Base-by-base conservation (phyloP, 2,113 vertebrate genomes). In the Lucifuga dentata region DNA sequence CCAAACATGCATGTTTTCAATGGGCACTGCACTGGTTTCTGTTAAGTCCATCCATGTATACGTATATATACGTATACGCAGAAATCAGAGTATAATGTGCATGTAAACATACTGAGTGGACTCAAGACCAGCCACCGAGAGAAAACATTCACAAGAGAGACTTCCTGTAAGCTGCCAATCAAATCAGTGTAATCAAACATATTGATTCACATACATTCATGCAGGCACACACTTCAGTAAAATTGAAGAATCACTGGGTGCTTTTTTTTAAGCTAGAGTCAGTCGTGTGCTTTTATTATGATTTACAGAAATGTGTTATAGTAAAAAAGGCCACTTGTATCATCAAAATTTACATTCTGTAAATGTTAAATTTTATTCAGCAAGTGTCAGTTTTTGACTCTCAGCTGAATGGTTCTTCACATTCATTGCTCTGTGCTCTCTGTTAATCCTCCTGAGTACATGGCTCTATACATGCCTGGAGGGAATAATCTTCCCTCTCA, bases 401-500 rank as follows among this genome's bases (percentile, higher is more conserved):
- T 64, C 20, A 58, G 65, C 55, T 51, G 75, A 78, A 81, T 68
- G 62, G 70, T 69, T 50, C 58, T 75, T 72, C 73, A 71, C 61
- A 71, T 65, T 76, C 40, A 44, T 65, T 55, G 65, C 72, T 61
- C 29, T 33, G 53, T 26, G 73, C 74, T 64, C 69, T 49, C 59
- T 71, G 68, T 62, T 88, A 86, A 90, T 88, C 87, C 87, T 82
- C 78, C 48, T 2, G 75, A 86, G 86, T 70, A 63, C 83, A 74
- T 46, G 32, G 80, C 60, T 66, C 39, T 68, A 33, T 57, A 41
- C 66, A 46, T 36, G 24, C 43, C 82, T 76, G 15, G 46, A 43
- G 65, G 81, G 38, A 86, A 64, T 80, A 81, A 87, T 88, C 81
- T 81, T 45, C 63, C 50, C 55, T 62, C 64, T 81, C 70, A 57